Conservation (phyloP, 2,888 invertebrate species). For the Nemapogon koenigi region DNA sequence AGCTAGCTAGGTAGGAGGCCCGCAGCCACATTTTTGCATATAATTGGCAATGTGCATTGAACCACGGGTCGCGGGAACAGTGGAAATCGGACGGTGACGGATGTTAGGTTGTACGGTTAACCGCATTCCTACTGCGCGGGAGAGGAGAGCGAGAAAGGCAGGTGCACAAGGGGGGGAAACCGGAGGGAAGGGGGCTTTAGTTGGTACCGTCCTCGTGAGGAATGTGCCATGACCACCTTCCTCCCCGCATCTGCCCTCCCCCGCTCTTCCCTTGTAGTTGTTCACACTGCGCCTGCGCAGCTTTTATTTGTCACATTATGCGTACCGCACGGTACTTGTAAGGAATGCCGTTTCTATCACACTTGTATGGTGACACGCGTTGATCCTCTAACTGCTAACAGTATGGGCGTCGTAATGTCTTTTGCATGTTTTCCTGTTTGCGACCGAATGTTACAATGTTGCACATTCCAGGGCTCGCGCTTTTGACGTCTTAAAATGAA, state of each 20-base stretch:
- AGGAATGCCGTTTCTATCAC: slow-evolving; percentile 7
- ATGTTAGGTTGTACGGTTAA: slow-evolving; percentile 45
- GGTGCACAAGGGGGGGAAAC: slow-evolving; percentile 20
- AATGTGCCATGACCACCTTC: slow-evolving; percentile 21
- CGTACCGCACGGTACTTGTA: slow-evolving; percentile 1
- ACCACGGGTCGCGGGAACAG: slow-evolving; percentile 35
- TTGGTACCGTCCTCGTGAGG: slow-evolving; percentile 26
- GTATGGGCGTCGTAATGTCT: too few species aligned
- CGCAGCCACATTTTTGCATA: too few species aligned
- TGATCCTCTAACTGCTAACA: slow-evolving; percentile 1
- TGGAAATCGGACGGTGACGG: slow-evolving; percentile 47
- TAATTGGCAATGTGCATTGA: too few species aligned
- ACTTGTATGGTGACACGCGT: slow-evolving; percentile 5
- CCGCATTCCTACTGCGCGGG: slow-evolving; percentile 49
- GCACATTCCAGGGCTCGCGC: too few species aligned
- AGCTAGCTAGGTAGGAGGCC: too few species aligned
- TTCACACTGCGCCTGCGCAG: too few species aligned
- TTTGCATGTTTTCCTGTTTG: too few species aligned
- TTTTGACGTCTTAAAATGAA: too few species aligned
- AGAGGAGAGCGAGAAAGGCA: slow-evolving; percentile 27
- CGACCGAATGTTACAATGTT: too few species aligned
- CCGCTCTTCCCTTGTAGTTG: too few species aligned
- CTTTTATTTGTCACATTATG: slow-evolving; percentile 8
- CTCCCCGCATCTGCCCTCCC: slow-evolving; percentile 2
- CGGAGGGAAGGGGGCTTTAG: slow-evolving; percentile 20